Conservation (phyloP, 2,888 invertebrate genomes). For the Caenorhabditis virilis region DNA sequence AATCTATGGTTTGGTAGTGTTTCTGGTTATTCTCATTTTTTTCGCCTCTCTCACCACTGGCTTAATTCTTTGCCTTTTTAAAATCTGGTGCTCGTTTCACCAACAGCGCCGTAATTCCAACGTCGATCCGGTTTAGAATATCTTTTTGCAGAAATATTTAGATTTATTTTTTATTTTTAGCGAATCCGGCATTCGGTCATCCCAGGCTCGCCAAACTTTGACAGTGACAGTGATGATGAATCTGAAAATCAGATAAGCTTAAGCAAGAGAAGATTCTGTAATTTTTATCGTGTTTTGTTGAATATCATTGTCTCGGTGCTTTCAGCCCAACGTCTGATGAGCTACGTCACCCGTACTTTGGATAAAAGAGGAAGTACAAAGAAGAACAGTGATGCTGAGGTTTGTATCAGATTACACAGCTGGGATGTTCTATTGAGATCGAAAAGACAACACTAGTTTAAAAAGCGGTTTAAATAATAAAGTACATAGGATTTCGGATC, state of each 20-base stretch:
- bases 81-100: slow-evolving; percentile 56
- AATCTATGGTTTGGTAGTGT: slow-evolving; percentile 47
- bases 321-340: slow-evolving; percentile 47
- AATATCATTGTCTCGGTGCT: neutral
- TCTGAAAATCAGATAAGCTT: slow-evolving; percentile 31
- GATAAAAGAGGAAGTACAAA: slow-evolving; percentile 19
- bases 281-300: slow-evolving; percentile 4
- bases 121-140: slow-evolving; percentile 19
- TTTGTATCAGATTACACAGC: no score
- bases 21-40: slow-evolving; percentile 53
- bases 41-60: slow-evolving; percentile 57
- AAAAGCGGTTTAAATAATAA: no score
- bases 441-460: no score
- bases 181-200: slow-evolving; percentile 29
- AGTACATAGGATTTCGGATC: no score
- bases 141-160: neutral
- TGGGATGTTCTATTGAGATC: no score
- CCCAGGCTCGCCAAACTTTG: slow-evolving; percentile 32
- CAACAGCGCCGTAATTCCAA: slow-evolving; percentile 31
- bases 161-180: slow-evolving; percentile 4
- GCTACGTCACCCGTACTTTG: slow-evolving; percentile 44
- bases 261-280: slow-evolving; percentile 41
- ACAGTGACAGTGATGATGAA: slow-evolving; percentile 49
- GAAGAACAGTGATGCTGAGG: neutral
- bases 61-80: slow-evolving; percentile 52